Evolutionary conservation across 2,113 vertebrate genomes (phyloP).

Genomic region (Strigops habroptila): DNA sequence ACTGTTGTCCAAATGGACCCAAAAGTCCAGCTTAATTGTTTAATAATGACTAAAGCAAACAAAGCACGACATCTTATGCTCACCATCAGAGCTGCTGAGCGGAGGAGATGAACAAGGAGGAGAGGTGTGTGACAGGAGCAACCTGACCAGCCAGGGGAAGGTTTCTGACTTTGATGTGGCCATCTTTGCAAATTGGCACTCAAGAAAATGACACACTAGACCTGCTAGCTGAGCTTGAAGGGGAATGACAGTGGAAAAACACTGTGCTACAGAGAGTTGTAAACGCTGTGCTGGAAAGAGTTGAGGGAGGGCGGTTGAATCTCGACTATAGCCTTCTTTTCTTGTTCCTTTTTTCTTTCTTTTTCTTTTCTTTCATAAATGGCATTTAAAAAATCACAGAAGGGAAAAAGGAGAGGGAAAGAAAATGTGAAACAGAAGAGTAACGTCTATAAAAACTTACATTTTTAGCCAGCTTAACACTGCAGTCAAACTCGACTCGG

Average conservation of each 20-base stretch:
- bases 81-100: neutral
- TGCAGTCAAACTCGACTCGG: neutral
- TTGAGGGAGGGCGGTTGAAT: neutral
- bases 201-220: neutral
- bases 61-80: neutral
- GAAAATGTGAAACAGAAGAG: conserved; percentile 1
- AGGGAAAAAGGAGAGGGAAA: neutral
- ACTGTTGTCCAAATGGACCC: neutral
- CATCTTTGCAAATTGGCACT: neutral
- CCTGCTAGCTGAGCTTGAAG: neutral
- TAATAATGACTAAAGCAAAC: neutral
- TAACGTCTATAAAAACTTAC: conserved; percentile 19
- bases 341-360: neutral
- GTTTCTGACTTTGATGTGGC: neutral
- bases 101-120: neutral
- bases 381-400: neutral
- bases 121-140: neutral
- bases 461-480: conserved; percentile 9
- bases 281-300: neutral
- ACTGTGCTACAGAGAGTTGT: neutral
- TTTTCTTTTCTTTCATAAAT: neutral
- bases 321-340: neutral
- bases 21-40: neutral
- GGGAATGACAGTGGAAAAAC: neutral
- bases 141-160: neutral